Evolutionary conservation across 2,797 vertebrate genomes (phyloP).

Genomic region (Macropodus opercularis): DNA sequence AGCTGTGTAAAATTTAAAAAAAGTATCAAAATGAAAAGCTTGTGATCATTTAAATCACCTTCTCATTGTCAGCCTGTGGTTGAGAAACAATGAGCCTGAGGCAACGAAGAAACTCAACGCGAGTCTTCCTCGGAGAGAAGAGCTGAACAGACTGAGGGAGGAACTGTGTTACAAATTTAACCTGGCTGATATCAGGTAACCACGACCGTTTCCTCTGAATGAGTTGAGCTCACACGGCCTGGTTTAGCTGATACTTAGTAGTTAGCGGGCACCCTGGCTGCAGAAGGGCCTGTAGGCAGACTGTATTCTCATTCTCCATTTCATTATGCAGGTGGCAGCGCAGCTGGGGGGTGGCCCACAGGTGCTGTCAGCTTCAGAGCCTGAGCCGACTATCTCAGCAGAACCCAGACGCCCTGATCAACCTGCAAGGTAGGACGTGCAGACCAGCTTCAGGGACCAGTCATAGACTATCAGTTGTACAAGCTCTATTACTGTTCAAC

Average conservation of each 20-base stretch:
- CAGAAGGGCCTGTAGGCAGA: too few relatives aligned
- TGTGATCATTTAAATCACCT: neutral
- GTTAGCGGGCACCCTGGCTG: too few relatives aligned
- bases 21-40: neutral
- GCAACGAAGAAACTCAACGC: constrained; percentile 86
- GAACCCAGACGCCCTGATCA: constrained; percentile 84
- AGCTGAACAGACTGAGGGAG: constrained; percentile 87
- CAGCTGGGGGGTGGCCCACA: constrained; percentile 93
- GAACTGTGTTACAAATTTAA: constrained; percentile 85
- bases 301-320: neutral
- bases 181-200: constrained; percentile 91
- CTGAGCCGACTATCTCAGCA: constrained; percentile 90
- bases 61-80: constrained; percentile 85
- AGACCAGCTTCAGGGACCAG: too few relatives aligned
- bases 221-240: neutral
- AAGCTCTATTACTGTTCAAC: too few relatives aligned
- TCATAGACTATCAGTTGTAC: too few relatives aligned
- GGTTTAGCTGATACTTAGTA: neutral
- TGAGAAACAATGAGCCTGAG: constrained; percentile 85
- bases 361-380: constrained; percentile 92
- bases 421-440: constrained; percentile 87
- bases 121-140: constrained; percentile 89
- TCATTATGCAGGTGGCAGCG: constrained; percentile 93
- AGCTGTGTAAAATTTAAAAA: too few relatives aligned
- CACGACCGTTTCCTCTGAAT: neutral